Evolutionary conservation across 2,888 invertebrate genomes (phyloP), one percentile per base, ranked within the genome.

Genomic region (Rotaria socialis): DNA sequence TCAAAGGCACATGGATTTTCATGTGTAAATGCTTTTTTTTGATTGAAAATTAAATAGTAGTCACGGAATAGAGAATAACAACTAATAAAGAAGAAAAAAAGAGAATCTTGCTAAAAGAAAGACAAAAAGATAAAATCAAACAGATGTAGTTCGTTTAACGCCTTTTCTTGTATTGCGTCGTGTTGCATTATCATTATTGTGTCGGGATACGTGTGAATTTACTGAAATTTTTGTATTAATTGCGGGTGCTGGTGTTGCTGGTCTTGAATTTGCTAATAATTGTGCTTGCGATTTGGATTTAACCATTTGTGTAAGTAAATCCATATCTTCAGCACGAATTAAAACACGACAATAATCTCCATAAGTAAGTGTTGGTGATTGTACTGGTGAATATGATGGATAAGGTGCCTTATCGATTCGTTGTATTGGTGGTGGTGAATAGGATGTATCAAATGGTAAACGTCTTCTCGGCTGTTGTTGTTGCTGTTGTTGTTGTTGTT

Each of bases 101-200:
- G n/a, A 35, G 35, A 67, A 35, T 35, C 3, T 67, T 67, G 67
- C 67, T 60, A 35, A 35, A 7, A 22, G 56, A 56, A 19, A 56
- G 24, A 56, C 35, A 35, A 35, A 35, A 35, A 35, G 2, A 35
- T 35, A 35, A 35, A 35, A 35, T 67, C 47, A 80, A 47, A 80
- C 80, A 80, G 80, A 80, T 80, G 80, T 80, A 80, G 80, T 80
- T 24, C 80, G 43, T n/a, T 80, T 80, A 14, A 80, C 24, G n/a
- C 80, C 47, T 24, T 80, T 80, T 47, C 80, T 22, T 14, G 14
- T 43, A 35, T 47, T 80, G 10, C 80, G 43, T 35, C n/a, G 47
- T n/a, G 80, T n/a, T 10, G 24, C 6, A 14, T 80, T 22, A 24
- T 43, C n/a, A 3, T 22, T 8, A 8, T 7, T 67, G 14, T 35